Evolutionary conservation across 2,113 vertebrate genomes (phyloP).

Genomic region (Corvus hawaiiensis): DNA sequence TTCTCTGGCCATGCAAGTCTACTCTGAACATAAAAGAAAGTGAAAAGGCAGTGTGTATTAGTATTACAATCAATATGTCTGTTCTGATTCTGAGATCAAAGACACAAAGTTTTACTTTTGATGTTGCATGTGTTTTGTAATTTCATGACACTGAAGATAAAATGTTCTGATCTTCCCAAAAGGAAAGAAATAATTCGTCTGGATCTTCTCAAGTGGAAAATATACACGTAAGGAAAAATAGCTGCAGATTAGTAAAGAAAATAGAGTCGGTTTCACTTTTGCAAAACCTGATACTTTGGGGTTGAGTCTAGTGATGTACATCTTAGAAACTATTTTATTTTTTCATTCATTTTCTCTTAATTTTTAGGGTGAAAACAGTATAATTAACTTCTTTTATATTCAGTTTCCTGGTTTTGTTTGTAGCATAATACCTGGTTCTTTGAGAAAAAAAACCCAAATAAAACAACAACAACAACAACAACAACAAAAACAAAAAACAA

Average conservation of each 20-base stretch:
- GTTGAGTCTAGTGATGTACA: not conserved
- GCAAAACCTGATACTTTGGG: not conserved
- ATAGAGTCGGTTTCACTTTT: not conserved
- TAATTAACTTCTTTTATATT: not conserved
- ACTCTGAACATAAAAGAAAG: not conserved
- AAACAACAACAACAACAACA: not conserved
- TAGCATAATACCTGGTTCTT: not conserved
- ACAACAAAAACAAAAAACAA: too few species aligned
- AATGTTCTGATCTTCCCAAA: not conserved
- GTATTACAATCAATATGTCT: not conserved
- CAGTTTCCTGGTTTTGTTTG: not conserved
- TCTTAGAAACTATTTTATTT: not conserved
- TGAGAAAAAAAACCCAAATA: not conserved
- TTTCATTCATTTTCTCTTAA: not conserved
- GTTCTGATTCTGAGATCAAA: slow-evolving; percentile 11
- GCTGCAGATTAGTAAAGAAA: not conserved
- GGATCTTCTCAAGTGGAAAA: not conserved
- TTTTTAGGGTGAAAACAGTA: not conserved
- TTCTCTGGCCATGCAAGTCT: not conserved
- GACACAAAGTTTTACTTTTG: not conserved
- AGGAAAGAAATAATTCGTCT: not conserved
- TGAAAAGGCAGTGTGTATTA: not conserved
- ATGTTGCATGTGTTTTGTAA: not conserved
- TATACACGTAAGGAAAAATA: not conserved
- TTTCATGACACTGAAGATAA: not conserved